Evolutionary conservation across 2,113 vertebrate genomes (phyloP), one percentile per base, ranked within the genome.

Genomic region (Chaetorhynchus papuensis): DNA sequence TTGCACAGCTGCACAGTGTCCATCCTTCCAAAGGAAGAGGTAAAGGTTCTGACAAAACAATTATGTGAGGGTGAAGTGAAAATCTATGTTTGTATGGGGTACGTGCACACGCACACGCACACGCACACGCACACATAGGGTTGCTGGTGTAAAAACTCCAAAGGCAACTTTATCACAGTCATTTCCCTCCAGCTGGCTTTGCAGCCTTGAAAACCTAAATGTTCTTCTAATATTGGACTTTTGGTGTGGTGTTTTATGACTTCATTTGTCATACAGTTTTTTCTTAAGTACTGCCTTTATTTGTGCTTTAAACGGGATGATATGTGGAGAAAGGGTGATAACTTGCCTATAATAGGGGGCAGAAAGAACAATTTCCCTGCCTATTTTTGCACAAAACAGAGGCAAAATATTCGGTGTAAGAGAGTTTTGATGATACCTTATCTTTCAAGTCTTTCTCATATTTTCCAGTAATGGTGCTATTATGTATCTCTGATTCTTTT

Each of bases 211-310:
- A 90, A 90, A 65, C 31, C 37, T 65, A n/a, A 87, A 65, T 79
- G 50, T 49, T 94, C 39, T 66, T 83, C 83, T 61, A 82, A 76
- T 91, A 70, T 24, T 61, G 26, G 72, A 61, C 76, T 92, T 92
- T 12, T 53, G 28, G 19, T 92, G n/a, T 39, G 20, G 35, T 71
- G 57, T 79, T 97, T 87, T 96, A 93, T 94, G 87, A 85, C 94
- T 95, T 94, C 94, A 89, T 97, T 95, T 96, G 87, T 97, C 97
- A 90, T 65, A 27, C 8, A 77, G 44, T 84, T 95, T 87, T 91
- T 65, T 94, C 65, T 83, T 49, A 85, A 79, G 69, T 91, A 77
- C 89, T 92, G 81, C n/a, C 66, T 77, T 87, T 94, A 80, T 92
- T 90, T 95, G 94, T 93, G 88, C 90, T 93, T 94, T 93, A 92